Percentiles rank a stretch among this genome's conserved stretches.
Evolutionary conservation across 2,797 vertebrate genomes (phyloP).

Genomic region (Cryptoprocta ferox): DNA sequence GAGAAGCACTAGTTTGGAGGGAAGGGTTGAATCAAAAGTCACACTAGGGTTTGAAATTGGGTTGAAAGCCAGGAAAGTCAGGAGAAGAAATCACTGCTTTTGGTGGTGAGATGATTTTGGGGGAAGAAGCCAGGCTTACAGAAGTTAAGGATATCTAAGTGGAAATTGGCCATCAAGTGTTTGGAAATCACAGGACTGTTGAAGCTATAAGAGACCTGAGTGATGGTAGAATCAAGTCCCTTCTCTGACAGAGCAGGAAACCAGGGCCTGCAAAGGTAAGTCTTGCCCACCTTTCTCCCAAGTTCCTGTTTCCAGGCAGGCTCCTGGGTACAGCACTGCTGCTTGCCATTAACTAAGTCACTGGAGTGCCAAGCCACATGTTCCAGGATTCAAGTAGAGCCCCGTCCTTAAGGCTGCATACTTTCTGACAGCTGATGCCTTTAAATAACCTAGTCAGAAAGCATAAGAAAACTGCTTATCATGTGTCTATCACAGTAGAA

Average conservation of each 20-base stretch:
- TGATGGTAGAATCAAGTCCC: neutral
- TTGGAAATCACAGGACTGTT: neutral
- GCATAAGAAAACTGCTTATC: slow-evolving; percentile 26
- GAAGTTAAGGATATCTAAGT: neutral
- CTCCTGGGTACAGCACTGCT: neutral
- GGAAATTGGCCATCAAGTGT: neutral
- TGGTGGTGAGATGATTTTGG: neutral
- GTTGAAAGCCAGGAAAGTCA: slow-evolving; percentile 27
- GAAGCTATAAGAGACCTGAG: neutral
- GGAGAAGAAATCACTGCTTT: slow-evolving; percentile 15
- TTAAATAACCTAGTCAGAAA: slow-evolving; percentile 65
- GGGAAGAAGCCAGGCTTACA: neutral
- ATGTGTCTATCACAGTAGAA: neutral
- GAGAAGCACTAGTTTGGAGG: neutral
- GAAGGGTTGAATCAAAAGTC: slow-evolving; percentile 22
- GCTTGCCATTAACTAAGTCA: neutral
- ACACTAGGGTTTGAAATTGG: slow-evolving; percentile 25
- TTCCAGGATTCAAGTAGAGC: slow-evolving; percentile 22
- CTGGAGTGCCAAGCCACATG: neutral
- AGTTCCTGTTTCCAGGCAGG: neutral
- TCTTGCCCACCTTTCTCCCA: neutral
- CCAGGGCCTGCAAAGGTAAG: neutral
- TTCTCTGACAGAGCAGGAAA: neutral
- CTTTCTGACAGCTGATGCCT: slow-evolving; percentile 44
- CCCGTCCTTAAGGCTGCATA: neutral